phyloP scores from a whole-genome alignment of 2,113 vertebrate species.

The human (Homo sapiens) region GRCh38 chr17:10998001-10998500 shows the following conservation, averaged over 20 bases:
- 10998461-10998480: neutral
- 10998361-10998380: neutral
- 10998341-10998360: neutral
- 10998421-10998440: rapidly evolving
- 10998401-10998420: neutral
- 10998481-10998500: neutral
- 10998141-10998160: too few species aligned
- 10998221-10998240: neutral
- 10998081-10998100: too few species aligned
- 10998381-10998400: neutral
- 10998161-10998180: rapidly evolving
- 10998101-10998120: too few species aligned
- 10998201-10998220: too few species aligned
- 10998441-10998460: neutral
- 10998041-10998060: too few species aligned
- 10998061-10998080: too few species aligned
- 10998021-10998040: too few species aligned
- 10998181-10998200: too few species aligned
- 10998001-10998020: rapidly evolving
- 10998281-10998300: neutral
- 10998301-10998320: neutral
- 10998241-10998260: neutral
- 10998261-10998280: neutral
- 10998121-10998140: too few species aligned
- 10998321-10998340: neutral